A percentile compares a stretch with the other conserved stretches of the same genome.
Evolutionary conservation across 1,140 invertebrate genomes (phyloP).

Genomic region (Hypothenemus hampei): DNA sequence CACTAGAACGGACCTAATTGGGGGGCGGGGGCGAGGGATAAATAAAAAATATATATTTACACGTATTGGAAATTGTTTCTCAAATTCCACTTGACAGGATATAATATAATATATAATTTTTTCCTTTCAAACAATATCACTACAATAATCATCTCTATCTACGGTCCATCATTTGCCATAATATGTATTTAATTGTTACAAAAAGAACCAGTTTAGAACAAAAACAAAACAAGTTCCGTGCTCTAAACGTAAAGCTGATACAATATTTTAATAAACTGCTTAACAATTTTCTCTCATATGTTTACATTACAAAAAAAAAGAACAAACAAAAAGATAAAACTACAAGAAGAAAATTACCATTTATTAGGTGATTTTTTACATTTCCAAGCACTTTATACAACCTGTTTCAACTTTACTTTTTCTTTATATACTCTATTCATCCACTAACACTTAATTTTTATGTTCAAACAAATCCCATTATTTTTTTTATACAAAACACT

Average conservation of each 20-base stretch:
- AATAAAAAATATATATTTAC: conserved; percentile 33
- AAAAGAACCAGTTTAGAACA: conserved; percentile 13
- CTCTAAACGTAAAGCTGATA: conserved; percentile 19
- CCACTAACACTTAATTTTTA: conserved; percentile 38
- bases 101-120: conserved; percentile 16
- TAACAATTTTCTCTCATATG: conserved; percentile 22
- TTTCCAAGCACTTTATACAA: conserved; percentile 29
- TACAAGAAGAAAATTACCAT: conserved; percentile 13
- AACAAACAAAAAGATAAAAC: conserved; percentile 14
- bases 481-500: background rate
- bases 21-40: no score
- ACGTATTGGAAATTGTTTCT: conserved; percentile 36
- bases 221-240: conserved; percentile 8
- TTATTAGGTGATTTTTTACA: no score
- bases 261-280: conserved; percentile 17
- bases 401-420: no score
- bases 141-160: conserved; percentile 22
- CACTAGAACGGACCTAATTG: conserved; percentile 28
- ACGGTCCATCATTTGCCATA: conserved; percentile 18
- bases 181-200: conserved; percentile 12
- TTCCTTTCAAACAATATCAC: conserved; percentile 31
- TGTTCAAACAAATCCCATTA: conserved; percentile 28
- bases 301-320: no score
- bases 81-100: conserved; percentile 26
- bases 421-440: conserved; percentile 36